Evolutionary conservation across 2,113 vertebrate species (phyloP).

Genomic region (Okapia johnstoni): DNA sequence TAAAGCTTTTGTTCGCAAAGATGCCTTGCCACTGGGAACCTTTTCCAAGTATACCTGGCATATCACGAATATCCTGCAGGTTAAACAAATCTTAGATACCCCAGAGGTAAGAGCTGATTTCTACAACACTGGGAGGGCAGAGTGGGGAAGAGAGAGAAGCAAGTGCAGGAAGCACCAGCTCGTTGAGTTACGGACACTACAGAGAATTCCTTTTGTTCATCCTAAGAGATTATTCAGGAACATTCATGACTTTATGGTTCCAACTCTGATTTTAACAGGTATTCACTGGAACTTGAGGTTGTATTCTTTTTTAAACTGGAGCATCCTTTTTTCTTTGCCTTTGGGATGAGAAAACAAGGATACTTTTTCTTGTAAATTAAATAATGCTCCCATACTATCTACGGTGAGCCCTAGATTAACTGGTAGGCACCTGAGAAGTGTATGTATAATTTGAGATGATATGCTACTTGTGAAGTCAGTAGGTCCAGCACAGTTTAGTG

Average conservation of each 20-base stretch:
- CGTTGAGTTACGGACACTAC: background rate
- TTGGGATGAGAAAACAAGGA: background rate
- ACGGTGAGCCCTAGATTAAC: background rate
- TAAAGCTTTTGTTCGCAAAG: conserved; percentile 87
- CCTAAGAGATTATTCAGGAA: conserved; percentile 9
- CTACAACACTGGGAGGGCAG: background rate
- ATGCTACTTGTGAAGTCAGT: background rate
- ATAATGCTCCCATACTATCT: background rate
- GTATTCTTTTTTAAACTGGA: background rate
- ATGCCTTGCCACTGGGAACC: conserved; percentile 87
- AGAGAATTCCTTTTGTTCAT: background rate
- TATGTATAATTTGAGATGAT: conserved; percentile 16
- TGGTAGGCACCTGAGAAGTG: background rate
- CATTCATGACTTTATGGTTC: background rate
- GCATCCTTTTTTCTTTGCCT: background rate
- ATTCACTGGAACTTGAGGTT: background rate
- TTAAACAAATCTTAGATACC: conserved; percentile 94
- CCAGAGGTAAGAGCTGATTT: conserved; percentile 84
- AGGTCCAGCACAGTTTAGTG: background rate
- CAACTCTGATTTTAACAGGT: conserved; percentile 9
- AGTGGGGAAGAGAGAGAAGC: background rate
- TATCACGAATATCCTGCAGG: conserved; percentile 90
- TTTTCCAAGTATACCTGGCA: conserved; percentile 95
- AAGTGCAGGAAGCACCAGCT: background rate
- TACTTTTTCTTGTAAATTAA: background rate